phyloP scores from a whole-genome alignment of 1,140 invertebrate species.

The Rhyacophila brunnea region DNA sequence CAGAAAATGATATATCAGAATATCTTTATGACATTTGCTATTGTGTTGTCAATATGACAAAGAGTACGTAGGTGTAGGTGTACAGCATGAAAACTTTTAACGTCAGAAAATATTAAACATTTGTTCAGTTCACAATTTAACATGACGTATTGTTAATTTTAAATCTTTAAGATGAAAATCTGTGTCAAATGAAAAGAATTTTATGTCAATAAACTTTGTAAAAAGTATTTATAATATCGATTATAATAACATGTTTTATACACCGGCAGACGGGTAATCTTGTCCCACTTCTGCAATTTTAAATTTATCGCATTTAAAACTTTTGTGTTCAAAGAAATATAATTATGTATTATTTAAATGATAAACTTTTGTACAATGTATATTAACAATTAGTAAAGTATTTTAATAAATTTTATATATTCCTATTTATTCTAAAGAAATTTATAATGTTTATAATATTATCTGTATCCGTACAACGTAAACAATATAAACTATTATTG shows the following conservation, averaged over 20 bases:
- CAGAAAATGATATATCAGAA: too few relatives aligned
- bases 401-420: conserved; percentile 23
- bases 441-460: conserved; percentile 3
- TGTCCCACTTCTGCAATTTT: background rate
- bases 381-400: conserved; percentile 7
- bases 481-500: background rate
- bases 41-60: background rate
- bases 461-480: background rate
- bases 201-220: background rate
- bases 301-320: background rate
- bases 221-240: conserved; percentile 1
- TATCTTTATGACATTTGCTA: background rate
- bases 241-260: background rate
- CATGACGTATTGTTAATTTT: background rate
- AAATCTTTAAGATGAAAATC: conserved; percentile 3
- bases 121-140: background rate
- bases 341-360: background rate
- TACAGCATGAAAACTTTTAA: background rate
- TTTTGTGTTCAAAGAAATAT: conserved; percentile 5
- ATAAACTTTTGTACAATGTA: conserved; percentile 17
- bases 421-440: conserved; percentile 24
- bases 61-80: background rate
- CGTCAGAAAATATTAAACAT: background rate
- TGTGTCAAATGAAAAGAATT: conserved; percentile 12
- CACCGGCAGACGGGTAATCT: too few relatives aligned